Base-by-base conservation (phyloP, 1,140 invertebrate species). In the Meteorus sp. region DNA sequence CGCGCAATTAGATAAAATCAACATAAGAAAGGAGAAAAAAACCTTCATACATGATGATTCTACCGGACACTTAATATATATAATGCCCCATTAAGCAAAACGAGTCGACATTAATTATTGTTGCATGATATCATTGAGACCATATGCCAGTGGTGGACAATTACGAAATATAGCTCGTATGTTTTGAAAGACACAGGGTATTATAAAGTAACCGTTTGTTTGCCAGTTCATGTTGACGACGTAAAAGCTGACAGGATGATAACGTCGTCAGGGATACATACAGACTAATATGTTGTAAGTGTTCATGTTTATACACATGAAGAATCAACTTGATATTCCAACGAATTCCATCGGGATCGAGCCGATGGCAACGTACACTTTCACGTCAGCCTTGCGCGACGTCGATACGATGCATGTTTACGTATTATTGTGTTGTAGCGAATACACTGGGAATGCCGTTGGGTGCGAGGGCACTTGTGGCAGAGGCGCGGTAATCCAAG, bases 51-150 rank as follows among this genome's bases (percentile, higher is more conserved):
- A 13, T 3, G 35, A 39, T 39, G 35, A 17, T 13, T 17, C 27
- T 35, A 13, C 33, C 19, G n/a, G 27, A 7, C 11, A 27, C 25
- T 19, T 37, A n/a, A n/a, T n/a, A n/a, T n/a, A n/a, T n/a, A n/a
- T 19, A n/a, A 51, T 51, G 25, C 13, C n/a, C 25, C 27, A 48
- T 29, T 39, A 52, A 52, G 15, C 50, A 52, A 52, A 37, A 52
- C 27, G 25, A 52, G 31, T 52, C 8, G 17, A 52, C 50, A 52
- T 52, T 35, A 52, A 52, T 52, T 52, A 52, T 52, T 35, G n/a
- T 52, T 35, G 31, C 50, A 52, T 52, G 50, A 52, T 52, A 52
- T 23, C 50, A 31, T 22, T 31, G 50, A 52, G 45, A 27, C 33
- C 22, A 52, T 52, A 19, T 19, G 31, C 35, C 19, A 11, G 6